Evolutionary conservation across 92 coral and sea anemone genomes (phyloP), one percentile per base, ranked within the genome.

Genomic region (Zoanthus sociatus): DNA sequence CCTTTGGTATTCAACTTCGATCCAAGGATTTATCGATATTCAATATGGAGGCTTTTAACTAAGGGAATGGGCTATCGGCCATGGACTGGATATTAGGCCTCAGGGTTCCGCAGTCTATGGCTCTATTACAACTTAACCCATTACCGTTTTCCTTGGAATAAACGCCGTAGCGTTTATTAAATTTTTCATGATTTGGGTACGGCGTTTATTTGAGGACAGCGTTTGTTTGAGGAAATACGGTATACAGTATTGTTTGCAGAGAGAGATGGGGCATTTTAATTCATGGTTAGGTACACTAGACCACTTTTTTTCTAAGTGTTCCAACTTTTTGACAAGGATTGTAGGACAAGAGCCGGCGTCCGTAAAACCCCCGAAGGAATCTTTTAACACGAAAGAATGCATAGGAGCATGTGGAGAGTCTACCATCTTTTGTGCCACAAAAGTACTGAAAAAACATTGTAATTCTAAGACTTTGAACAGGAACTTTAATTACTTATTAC

Each of bases 381-480:
- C 78, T 73, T 73, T 73, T 42, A 73, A 73, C 78, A 73, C 78
- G 56, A 73, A 73, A 73, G 78, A 45, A 14, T 45, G 3, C 78
- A 14, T 75, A 75, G 33, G 6, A 18, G 18, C 48, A 75, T 48
- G 2, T 15, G 63, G 63, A 37, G 78, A 18, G 79, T 75, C 79
- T 75, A 47, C 15, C 61, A 75, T 75, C 79, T 75, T 63, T 75
- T 75, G 33, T 47, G 7, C 79, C 42, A 75, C 61, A n/a, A 73
- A 73, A 73, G 78, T 73, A 45, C 56, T 73, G 55, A 45, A 73
- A 73, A 13, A 73, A 15, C 78, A 73, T n/a, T 47, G 18, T 76
- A 76, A 76, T 76, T 60, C 76, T 63, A 76, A 46, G 21, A 76
- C 89, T 64, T 76, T 63, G 74, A 86, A 86, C 89, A 86, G 77